phyloP scores from a whole-genome alignment of 2,113 vertebrate genomes.

The Aythya baeri region DNA sequence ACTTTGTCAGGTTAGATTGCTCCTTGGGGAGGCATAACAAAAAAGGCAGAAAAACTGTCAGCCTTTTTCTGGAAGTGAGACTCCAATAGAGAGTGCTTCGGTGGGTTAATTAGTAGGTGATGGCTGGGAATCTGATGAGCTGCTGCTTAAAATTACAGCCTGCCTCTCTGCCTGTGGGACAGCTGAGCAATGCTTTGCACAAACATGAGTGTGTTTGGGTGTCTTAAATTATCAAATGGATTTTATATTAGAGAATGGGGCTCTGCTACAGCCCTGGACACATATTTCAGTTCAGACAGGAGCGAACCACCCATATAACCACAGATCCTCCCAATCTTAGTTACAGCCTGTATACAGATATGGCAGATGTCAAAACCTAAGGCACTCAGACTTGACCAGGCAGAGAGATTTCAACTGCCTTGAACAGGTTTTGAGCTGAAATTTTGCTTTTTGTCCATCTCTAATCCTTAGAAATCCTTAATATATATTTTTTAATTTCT shows the following conservation, averaged over 20 bases:
- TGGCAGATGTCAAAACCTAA: neutral
- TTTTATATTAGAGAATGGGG: neutral
- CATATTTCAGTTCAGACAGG: neutral
- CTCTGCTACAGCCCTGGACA: neutral
- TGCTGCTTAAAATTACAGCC: conserved; percentile 20
- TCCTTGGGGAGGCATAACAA: neutral
- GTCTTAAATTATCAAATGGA: neutral
- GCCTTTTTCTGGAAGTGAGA: neutral
- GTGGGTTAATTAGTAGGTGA: conserved; percentile 38
- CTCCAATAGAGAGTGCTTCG: fast-evolving
- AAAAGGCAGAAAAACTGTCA: conserved; percentile 23
- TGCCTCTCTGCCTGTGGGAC: neutral
- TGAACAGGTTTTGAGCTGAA: neutral
- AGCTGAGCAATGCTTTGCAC: neutral
- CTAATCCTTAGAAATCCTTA: conserved; percentile 18
- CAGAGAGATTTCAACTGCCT: neutral
- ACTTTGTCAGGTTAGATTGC: neutral
- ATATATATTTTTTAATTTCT: neutral
- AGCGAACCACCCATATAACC: neutral
- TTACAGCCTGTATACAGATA: neutral
- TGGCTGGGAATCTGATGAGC: neutral
- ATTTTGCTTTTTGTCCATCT: neutral
- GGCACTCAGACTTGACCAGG: neutral
- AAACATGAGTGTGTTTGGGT: neutral
- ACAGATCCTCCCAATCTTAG: neutral